Base-by-base conservation (phyloP, 2,797 vertebrate genomes). In the Pseudotriccus pelzelni region DNA sequence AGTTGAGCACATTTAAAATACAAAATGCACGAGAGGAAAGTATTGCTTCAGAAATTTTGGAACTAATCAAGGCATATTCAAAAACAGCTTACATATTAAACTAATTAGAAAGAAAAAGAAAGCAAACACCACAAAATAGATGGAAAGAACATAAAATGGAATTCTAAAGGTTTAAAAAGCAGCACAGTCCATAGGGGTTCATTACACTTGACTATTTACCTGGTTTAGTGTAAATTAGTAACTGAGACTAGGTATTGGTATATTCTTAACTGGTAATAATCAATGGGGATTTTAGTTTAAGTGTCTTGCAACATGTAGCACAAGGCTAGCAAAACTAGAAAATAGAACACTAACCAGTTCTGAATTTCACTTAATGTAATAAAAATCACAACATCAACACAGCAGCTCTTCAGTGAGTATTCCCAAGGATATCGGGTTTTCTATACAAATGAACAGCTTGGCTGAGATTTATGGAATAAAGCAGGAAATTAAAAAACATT, bases 401-500 rank as follows among this genome's bases (percentile, higher is more conserved):
- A 74, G 66, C 28, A 91, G 55, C 47, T 93, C 75, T 66, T 90
- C 41, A 78, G 39, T 46, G 21, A 79, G 14, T 41, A 60, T 64
- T 81, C 67, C 60, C 46, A 87, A 80, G 36, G 55, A 87, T 64
- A 81, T 44, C 37, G 25, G n/a, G 44, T 84, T 91, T 87, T 92
- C 81, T 64, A 49, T 41, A 70, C 24, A 93, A 90, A 89, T 23
- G 10, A 93, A 74, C 34, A 67, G 47, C 73, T 76, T 87, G 58
- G 30, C 46, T 43, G 59, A 84, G 50, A 8, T 21, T 74, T 82
- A 58, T 10, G 53, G 64, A 87, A 63, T 62, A 73, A 93, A 62
- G 19, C 23, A 92, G 56, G 50, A 93, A 90, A 89, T 87, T 10
- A 80, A 95, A 89, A 90, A 90, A 75, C 36, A 70, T 77, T 89